Base-by-base conservation (phyloP, 2,888 invertebrate species). In the Parascotia fuliginaria region DNA sequence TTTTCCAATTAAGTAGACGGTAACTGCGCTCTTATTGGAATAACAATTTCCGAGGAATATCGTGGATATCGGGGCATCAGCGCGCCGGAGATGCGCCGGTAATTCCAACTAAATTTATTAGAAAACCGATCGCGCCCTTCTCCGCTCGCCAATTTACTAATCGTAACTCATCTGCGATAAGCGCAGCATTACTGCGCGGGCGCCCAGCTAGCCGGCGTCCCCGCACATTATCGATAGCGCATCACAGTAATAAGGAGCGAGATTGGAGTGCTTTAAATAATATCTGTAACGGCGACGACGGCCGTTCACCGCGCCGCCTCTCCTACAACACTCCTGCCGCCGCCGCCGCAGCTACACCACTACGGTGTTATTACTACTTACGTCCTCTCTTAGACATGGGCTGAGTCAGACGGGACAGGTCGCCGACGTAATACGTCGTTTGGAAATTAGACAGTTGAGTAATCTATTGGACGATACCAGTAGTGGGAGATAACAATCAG, bases 81-180 rank as follows among this genome's bases (percentile, higher is more conserved):
- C 28, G 34, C 37, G 15, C 19, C 4, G 34, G 57, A 67, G 72
- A 69, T 68, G 75, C 70, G 73, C 75, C 59, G 41, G 77, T 75
- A 75, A 79, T 80, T 77, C 74, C 65, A 74, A 70, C 68, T 66
- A 77, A 81, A 86, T 87, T 87, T 87, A 87, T 87, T 86, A 83
- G 83, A 84, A 81, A 80, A 75, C 71, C 73, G 80, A 75, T 82
- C 79, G 80, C 81, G 80, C 77, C 77, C 79, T 78, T 75, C 81
- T 74, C 80, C 81, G 79, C 83, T 84, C 81, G 82, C 84, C 85
- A 85, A 87, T 85, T 85, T 83, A 79, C 82, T 86, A 85, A 86
- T 87, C 87, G 86, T 87, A 87, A 87, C 80, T 87, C 87, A 87
- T 87, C 87, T 79, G 63, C 77, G 84, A 85, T 85, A 83, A 81